phyloP scores from a whole-genome alignment of 2,113 vertebrate genomes.

The Labeo catla region DNA sequence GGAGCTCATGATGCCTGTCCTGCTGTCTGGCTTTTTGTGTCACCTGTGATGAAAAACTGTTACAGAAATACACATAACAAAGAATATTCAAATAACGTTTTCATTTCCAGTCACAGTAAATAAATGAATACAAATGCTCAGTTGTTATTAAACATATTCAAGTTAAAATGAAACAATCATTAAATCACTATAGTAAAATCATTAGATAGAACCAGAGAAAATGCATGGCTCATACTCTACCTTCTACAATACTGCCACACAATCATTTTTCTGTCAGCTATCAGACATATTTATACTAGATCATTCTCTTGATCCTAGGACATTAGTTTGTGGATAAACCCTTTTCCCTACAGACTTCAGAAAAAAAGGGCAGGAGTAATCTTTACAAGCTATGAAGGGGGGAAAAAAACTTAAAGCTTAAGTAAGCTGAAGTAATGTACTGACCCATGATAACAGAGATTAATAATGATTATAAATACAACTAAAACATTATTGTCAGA shows the following conservation, averaged over 20 bases:
- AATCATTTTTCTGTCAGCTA: neutral
- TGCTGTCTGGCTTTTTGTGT: neutral
- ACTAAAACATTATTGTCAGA: too few relatives aligned
- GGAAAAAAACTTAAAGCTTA: too few relatives aligned
- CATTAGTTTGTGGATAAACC: neutral
- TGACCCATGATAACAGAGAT: too few relatives aligned
- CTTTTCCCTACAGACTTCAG: slow-evolving; percentile 1
- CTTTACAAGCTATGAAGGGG: too few relatives aligned
- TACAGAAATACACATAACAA: neutral
- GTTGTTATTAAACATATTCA: neutral
- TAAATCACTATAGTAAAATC: neutral
- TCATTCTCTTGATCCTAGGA: neutral
- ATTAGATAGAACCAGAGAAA: neutral
- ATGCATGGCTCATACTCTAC: slow-evolving; percentile 10
- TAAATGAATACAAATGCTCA: neutral
- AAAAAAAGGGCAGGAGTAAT: neutral
- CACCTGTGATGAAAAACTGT: slow-evolving; percentile 8
- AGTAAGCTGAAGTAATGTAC: too few relatives aligned
- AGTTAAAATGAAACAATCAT: too few relatives aligned
- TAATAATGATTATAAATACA: too few relatives aligned
- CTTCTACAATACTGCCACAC: neutral
- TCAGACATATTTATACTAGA: slow-evolving; percentile 22
- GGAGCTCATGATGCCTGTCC: neutral
- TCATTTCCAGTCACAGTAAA: neutral
- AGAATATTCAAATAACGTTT: neutral